These are phyloP conservation scores for Harpegnathos saltator DNA, from an alignment of 1,140 invertebrate genomes.

Conservation along the genomic window DNA sequence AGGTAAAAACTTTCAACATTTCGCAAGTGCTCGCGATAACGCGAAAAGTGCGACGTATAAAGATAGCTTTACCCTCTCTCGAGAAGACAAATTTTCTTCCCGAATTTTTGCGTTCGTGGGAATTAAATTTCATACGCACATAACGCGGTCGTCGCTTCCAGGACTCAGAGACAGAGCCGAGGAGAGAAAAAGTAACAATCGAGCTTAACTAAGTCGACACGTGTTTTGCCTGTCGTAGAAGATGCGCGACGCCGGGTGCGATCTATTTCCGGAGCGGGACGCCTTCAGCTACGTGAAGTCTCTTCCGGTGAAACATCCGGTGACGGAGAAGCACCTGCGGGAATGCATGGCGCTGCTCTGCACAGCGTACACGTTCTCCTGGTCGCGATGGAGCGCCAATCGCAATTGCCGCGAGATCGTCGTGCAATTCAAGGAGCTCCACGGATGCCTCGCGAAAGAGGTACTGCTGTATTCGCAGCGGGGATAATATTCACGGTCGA, in stretches of 20 bases:
- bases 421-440: conserved; percentile 90
- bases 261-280: conserved; percentile 95
- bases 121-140: background rate
- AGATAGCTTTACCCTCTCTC: too few relatives aligned
- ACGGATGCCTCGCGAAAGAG: conserved; percentile 84
- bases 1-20: conserved; percentile 80
- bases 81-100: background rate
- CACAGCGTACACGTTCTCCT: conserved; percentile 93
- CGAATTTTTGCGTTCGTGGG: background rate
- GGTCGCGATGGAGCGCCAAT: conserved; percentile 94
- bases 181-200: background rate
- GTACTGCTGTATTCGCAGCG: too few relatives aligned
- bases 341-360: conserved; percentile 93
- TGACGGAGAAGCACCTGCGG: conserved; percentile 93
- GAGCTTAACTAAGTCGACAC: conserved; percentile 5
- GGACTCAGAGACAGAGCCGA: conserved; percentile 13
- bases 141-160: background rate
- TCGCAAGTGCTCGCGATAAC: background rate
- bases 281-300: conserved; percentile 93
- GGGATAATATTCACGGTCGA: too few relatives aligned
- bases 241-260: conserved; percentile 91
- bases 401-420: conserved; percentile 89
- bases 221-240: conserved; percentile 85
- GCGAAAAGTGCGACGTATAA: too few relatives aligned
- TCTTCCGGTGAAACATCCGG: conserved; percentile 90